phyloP scores from a whole-genome alignment of 1,140 invertebrate species.

The Mesaphorura yosii region DNA sequence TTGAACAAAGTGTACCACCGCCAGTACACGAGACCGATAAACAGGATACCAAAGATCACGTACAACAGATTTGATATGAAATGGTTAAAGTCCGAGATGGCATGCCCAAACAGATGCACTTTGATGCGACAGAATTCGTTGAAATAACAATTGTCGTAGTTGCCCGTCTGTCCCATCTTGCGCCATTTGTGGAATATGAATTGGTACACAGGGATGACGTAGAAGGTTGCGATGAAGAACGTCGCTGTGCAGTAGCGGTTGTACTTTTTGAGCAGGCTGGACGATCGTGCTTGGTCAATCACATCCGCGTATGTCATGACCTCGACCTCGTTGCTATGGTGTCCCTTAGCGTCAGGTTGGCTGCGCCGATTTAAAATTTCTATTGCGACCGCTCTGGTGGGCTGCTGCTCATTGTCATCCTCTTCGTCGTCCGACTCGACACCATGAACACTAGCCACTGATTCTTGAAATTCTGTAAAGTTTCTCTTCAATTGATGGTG shows the following conservation, averaged over 20 bases:
- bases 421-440: too few species aligned
- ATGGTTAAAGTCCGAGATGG: constrained; percentile 10
- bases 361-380: not conserved
- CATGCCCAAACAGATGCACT: not conserved
- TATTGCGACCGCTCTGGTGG: too few species aligned
- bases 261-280: not conserved
- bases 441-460: too few species aligned
- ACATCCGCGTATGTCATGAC: constrained; percentile 1
- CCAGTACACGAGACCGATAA: constrained; percentile 1
- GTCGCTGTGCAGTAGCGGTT: constrained; percentile 4
- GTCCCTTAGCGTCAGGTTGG: not conserved
- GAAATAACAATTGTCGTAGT: constrained; percentile 8
- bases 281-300: not conserved
- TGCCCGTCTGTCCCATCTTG: constrained; percentile 6
- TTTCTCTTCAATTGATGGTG: not conserved
- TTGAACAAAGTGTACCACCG: not conserved
- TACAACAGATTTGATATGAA: constrained; percentile 6
- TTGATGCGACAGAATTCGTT: constrained; percentile 8
- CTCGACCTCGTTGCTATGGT: not conserved
- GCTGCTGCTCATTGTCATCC: too few species aligned
- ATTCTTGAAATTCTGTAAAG: too few species aligned
- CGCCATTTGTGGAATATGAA: too few species aligned
- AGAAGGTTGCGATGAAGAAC: not conserved
- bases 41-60: constrained; percentile 1
- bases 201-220: constrained; percentile 9